A percentile compares a stretch with the other conserved stretches of the same genome.
Conservation (phyloP, 2,888 invertebrate species). For the Papilio gigon region DNA sequence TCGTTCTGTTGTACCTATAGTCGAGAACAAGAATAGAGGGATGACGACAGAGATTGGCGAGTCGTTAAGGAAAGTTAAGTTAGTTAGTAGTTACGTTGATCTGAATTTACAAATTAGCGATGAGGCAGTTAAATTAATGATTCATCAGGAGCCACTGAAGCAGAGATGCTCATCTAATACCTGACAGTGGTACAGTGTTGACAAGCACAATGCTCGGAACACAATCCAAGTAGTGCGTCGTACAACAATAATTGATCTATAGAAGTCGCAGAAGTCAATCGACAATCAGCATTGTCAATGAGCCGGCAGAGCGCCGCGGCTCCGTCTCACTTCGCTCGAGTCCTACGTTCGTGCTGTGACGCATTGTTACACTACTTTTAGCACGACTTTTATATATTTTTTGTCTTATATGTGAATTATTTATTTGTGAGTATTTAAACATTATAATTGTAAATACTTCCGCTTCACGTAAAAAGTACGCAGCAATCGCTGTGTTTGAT, state of each 20-base stretch:
- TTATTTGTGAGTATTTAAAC: neutral
- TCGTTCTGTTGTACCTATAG: neutral
- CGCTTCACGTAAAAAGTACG: neutral
- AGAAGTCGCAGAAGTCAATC: constrained; percentile 32
- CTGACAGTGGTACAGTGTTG: neutral
- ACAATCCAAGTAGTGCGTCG: neutral
- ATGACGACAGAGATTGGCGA: no score
- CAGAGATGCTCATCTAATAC: neutral
- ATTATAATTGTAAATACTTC: neutral
- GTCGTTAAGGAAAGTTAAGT: no score
- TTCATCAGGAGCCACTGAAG: no score
- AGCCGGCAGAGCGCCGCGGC: constrained; percentile 22
- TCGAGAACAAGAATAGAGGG: neutral
- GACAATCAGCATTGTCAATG: constrained; percentile 35
- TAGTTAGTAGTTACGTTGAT: no score
- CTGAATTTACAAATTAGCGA: no score
- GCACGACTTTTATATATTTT: no score
- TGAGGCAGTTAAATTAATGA: no score
- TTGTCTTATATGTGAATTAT: neutral
- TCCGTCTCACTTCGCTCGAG: constrained; percentile 21
- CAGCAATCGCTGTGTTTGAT: no score
- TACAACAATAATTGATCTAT: constrained; percentile 11
- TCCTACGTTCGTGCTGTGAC: neutral
- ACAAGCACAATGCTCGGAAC: neutral
- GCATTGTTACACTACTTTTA: neutral